phyloP scores from a whole-genome alignment of 1,140 invertebrate genomes.

The Teleopsis dalmanni region DNA sequence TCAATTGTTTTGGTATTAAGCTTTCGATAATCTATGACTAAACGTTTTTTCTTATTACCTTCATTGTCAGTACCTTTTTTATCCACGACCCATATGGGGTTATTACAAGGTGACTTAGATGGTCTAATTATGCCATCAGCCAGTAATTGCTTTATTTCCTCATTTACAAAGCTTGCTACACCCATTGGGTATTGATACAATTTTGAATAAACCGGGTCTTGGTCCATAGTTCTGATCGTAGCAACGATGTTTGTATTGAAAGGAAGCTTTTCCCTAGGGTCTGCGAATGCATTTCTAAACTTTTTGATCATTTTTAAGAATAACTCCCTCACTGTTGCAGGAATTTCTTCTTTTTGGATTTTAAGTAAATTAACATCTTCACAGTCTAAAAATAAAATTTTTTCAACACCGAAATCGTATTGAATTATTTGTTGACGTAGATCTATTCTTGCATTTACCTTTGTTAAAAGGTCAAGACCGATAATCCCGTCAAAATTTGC shows the following conservation, averaged over 20 bases:
- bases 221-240: conserved; percentile 6
- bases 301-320: background rate
- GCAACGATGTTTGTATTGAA: conserved; percentile 6
- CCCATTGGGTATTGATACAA: conserved; percentile 12
- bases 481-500: conserved; percentile 6
- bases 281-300: background rate
- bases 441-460: background rate
- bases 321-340: background rate
- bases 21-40: conserved; percentile 30
- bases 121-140: conserved; percentile 8
- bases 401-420: background rate
- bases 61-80: conserved; percentile 14
- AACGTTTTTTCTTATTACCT: conserved; percentile 23
- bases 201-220: conserved; percentile 8
- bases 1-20: conserved; percentile 17
- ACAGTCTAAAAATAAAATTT: background rate
- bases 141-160: conserved; percentile 5
- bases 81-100: conserved; percentile 14
- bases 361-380: conserved; percentile 4
- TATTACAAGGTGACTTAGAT: conserved; percentile 12
- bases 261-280: conserved; percentile 3
- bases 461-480: conserved; percentile 5
- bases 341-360: background rate
- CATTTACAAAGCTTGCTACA: conserved; percentile 9
- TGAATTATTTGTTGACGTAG: conserved; percentile 4